Percentiles rank a stretch among this genome's conserved stretches.
Evolutionary conservation across 2,888 invertebrate genomes (phyloP).

Genomic region (Vanessa cardui): DNA sequence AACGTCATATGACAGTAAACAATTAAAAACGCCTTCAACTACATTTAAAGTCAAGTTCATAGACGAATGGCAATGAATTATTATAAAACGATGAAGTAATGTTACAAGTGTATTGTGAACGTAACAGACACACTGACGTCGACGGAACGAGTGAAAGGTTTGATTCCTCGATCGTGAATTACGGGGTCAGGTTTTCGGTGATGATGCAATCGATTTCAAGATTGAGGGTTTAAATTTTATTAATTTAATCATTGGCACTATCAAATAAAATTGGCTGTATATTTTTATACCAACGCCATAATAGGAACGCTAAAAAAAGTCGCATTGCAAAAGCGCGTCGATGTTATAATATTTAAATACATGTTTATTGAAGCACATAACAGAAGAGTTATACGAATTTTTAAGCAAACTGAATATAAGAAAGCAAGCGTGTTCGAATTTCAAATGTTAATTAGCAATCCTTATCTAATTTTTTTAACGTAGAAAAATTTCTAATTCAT

Average conservation of each 20-base stretch:
- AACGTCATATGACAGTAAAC: background rate
- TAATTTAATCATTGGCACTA: too few relatives aligned
- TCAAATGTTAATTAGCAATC: background rate
- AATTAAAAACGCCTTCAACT: slow-evolving; percentile 12
- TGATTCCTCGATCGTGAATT: slow-evolving; percentile 23
- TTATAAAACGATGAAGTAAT: slow-evolving; percentile 70
- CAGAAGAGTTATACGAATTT: background rate
- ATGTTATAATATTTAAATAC: too few relatives aligned
- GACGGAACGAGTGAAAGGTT: slow-evolving; percentile 57
- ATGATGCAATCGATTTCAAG: slow-evolving; percentile 16
- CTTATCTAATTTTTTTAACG: slow-evolving; percentile 1
- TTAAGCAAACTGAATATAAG: background rate
- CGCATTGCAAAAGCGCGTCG: too few relatives aligned
- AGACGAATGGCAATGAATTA: slow-evolving; percentile 54
- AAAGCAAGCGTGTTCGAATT: background rate
- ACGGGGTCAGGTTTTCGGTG: slow-evolving; percentile 30
- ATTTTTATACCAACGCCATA: too few relatives aligned
- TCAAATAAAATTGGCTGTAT: too few relatives aligned
- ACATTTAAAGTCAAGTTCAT: slow-evolving; percentile 40
- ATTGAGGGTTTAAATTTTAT: too few relatives aligned
- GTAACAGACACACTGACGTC: slow-evolving; percentile 34
- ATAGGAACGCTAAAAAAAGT: too few relatives aligned
- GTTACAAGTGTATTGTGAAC: slow-evolving; percentile 53
- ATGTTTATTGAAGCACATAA: background rate
- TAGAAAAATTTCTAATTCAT: slow-evolving; percentile 1